Evolutionary conservation across 2,888 invertebrate species (phyloP).

Genomic region (Apotomis turbidana): DNA sequence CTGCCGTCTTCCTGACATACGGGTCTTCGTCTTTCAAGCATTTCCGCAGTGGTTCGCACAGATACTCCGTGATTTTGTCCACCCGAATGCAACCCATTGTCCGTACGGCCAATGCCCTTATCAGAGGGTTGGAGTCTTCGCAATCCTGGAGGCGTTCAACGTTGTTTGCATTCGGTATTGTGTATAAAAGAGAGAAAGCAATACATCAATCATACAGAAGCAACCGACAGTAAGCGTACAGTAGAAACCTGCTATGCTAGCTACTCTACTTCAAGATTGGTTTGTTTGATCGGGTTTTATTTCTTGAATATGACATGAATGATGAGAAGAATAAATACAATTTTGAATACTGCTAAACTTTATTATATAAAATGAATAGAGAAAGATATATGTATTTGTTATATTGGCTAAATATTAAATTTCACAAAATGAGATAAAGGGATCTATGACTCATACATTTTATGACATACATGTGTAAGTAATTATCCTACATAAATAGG

Average conservation of each 20-base stretch:
- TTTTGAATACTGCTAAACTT: background rate
- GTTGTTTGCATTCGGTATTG: slow-evolving; percentile 60
- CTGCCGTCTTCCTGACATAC: slow-evolving; percentile 99
- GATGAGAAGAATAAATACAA: background rate
- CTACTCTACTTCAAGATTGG: slow-evolving; percentile 13
- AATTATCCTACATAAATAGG: background rate
- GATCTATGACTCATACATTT: background rate
- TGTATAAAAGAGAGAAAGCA: slow-evolving; percentile 65
- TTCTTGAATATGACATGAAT: background rate
- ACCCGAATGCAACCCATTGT: slow-evolving; percentile 99
- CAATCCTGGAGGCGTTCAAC: slow-evolving; percentile 90
- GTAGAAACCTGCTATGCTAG: slow-evolving; percentile 54
- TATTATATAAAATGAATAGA: too few species aligned
- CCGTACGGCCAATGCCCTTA: slow-evolving; percentile 98
- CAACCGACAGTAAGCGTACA: slow-evolving; percentile 66
- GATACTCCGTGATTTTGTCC: slow-evolving; percentile 99
- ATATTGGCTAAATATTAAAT: background rate
- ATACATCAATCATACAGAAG: slow-evolving; percentile 70
- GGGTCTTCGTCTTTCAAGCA: slow-evolving; percentile 98
- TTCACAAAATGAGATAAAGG: background rate
- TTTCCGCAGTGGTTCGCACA: slow-evolving; percentile 98
- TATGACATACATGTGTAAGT: background rate
- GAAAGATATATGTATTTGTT: background rate
- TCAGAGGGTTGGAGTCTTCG: slow-evolving; percentile 99
- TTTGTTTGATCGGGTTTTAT: slow-evolving; percentile 1